Base-by-base conservation (phyloP, 1,140 invertebrate species). In the Lepidostoma basale region DNA sequence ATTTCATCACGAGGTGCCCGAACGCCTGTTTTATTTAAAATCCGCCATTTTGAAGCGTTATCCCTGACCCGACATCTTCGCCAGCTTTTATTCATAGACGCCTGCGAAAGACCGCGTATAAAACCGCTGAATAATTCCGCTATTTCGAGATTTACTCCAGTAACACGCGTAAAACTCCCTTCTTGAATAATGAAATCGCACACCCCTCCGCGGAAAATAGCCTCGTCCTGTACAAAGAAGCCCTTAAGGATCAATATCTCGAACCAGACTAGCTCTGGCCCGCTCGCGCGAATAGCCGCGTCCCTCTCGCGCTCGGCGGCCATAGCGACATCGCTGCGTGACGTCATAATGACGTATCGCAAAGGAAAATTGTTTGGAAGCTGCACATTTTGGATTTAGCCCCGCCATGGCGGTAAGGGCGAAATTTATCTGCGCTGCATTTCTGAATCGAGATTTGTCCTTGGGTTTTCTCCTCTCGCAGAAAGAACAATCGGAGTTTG, bases 321-420 rank as follows among this genome's bases (percentile, higher is more conserved):
- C 70, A 69, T 69, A 62, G 63, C 28, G 60, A 54, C 30, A 14
- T 42, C 20, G 25, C 47, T 14, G 39, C 62, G 66, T 72, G 70
- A 72, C 70, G 70, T 72, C 70, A 69, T 42, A 62, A 71, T 72
- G 70, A 72, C 70, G 62, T 72, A 68, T 62, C 16, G 42, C 40
- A 36, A 39, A 12, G 40, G 45, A 39, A 67, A 28, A 59, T 40
- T 14, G 22, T 33, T 30, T 28, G 47, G 14, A 18, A 45, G 45
- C 16, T 60, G 65, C 65, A 52, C 47, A 20, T 49, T 62, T 12
- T 47, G 44, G 23, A 14, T n/a, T 68, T 25, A 9, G 39, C 8
- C 52, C 56, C n/a, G 40, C 49, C 22, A 12, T 33, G 40, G 26
- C 60, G 33, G 42, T 69, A 64, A 58, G 67, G 67, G 14, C 42